Evolutionary conservation across 2,797 vertebrate genomes (phyloP).

Genomic region (Apogon hyalosoma): DNA sequence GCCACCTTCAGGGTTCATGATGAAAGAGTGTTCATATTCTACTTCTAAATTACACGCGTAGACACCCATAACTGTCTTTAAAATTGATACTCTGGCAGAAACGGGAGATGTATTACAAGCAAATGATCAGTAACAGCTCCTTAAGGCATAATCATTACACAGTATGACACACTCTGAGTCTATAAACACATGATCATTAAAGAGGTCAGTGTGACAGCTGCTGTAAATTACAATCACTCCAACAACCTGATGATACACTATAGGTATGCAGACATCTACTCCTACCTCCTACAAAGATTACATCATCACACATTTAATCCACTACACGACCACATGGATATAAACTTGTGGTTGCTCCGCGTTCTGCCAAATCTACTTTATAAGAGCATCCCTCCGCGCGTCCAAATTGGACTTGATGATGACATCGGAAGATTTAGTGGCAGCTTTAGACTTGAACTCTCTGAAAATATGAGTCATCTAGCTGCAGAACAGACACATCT

Average conservation of each 20-base stretch:
- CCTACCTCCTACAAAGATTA: constrained; percentile 7
- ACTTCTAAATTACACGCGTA: constrained; percentile 25
- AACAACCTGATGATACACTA: constrained; percentile 30
- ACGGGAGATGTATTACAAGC: constrained; percentile 22
- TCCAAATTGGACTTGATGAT: constrained; percentile 15
- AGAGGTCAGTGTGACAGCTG: constrained; percentile 32
- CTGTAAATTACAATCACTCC: constrained; percentile 55
- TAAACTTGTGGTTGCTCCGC: constrained; percentile 25
- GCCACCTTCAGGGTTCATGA: constrained; percentile 10
- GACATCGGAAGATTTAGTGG: constrained; percentile 46
- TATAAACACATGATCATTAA: constrained; percentile 54
- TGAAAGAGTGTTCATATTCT: constrained; percentile 17
- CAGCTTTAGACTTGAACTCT: constrained; percentile 28
- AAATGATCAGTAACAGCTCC: constrained; percentile 36
- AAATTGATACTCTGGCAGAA: constrained; percentile 47
- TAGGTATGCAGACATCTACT: constrained; percentile 23
- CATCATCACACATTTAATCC: constrained; percentile 15
- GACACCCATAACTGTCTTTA: constrained; percentile 30
- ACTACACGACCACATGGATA: constrained; percentile 12
- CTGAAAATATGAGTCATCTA: constrained; percentile 31
- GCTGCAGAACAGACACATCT: constrained; percentile 47
- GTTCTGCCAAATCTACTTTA: constrained; percentile 11
- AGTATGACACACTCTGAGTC: constrained; percentile 44
- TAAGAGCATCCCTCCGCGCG: constrained; percentile 9
- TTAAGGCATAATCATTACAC: constrained; percentile 52